Percentiles rank a stretch among this genome's conserved stretches.
Evolutionary conservation across 1,140 invertebrate genomes (phyloP).

Genomic region (Apis laboriosa): DNA sequence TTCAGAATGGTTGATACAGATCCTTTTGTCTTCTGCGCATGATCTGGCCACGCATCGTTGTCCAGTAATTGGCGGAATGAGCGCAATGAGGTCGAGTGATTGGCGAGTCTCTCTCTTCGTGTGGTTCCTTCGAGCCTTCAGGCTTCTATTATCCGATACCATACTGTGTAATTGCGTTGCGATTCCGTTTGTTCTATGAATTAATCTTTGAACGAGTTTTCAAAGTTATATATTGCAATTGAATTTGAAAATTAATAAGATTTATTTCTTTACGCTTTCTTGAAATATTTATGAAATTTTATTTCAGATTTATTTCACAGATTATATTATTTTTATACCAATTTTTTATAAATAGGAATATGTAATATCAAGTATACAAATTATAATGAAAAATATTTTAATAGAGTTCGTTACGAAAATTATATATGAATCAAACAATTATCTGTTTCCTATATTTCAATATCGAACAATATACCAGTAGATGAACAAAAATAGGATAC

Average conservation of each 20-base stretch:
- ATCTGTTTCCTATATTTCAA: not conserved
- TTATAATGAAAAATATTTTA: not conserved
- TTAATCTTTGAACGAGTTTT: not conserved
- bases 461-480: no score
- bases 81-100: slow-evolving; percentile 76
- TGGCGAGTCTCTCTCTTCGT: slow-evolving; percentile 70
- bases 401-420: not conserved
- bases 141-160: not conserved
- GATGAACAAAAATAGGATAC: not conserved
- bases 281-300: no score
- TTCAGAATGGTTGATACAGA: slow-evolving; percentile 55
- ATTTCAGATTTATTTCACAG: no score
- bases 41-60: slow-evolving; percentile 51
- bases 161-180: slow-evolving; percentile 12
- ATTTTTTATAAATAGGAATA: no score
- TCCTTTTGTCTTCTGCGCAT: slow-evolving; percentile 68
- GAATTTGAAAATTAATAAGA: not conserved
- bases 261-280: no score
- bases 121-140: slow-evolving; percentile 44
- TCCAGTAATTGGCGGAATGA: slow-evolving; percentile 76
- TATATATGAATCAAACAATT: not conserved
- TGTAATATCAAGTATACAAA: no score
- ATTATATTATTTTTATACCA: no score
- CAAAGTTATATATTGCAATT: not conserved
- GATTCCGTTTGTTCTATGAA: slow-evolving; percentile 19